Conservation (phyloP, 2,888 invertebrate species). For the Glaucopsyche alexis region DNA sequence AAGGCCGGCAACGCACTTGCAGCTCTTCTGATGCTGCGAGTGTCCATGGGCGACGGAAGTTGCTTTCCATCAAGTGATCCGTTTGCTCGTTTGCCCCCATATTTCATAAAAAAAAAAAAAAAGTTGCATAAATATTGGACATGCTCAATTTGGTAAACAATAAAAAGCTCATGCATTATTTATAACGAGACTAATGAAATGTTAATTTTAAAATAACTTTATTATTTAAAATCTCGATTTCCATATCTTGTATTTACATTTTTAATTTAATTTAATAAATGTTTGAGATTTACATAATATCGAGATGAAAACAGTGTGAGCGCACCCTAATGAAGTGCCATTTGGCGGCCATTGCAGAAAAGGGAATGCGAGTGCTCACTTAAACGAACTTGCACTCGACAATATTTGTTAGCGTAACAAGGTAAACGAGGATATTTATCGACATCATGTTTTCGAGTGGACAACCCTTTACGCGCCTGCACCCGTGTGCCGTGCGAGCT, state of each 20-base stretch:
- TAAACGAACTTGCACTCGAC: constrained; percentile 51
- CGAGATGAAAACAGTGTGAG: constrained; percentile 28
- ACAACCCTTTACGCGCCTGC: constrained; percentile 71
- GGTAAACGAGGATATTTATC: constrained; percentile 71
- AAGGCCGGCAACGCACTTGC: too few relatives aligned
- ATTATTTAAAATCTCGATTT: constrained; percentile 19
- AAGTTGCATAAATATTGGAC: constrained; percentile 64
- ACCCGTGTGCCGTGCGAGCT: constrained; percentile 59
- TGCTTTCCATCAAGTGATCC: too few relatives aligned
- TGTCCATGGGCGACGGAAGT: too few relatives aligned
- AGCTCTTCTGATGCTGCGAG: too few relatives aligned
- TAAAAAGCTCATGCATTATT: constrained; percentile 68
- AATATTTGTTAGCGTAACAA: constrained; percentile 66
- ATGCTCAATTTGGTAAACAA: constrained; percentile 69
- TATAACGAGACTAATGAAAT: constrained; percentile 42
- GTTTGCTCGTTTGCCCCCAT: too few relatives aligned
- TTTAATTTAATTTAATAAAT: constrained; percentile 21
- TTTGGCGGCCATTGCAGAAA: constrained; percentile 41
- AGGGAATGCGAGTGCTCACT: constrained; percentile 42
- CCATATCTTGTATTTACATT: constrained; percentile 17
- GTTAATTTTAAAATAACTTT: constrained; percentile 24
- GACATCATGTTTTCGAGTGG: constrained; percentile 68
- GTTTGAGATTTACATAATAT: constrained; percentile 14
- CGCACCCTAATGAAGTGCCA: constrained; percentile 40
- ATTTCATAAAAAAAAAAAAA: too few relatives aligned